phyloP scores from a whole-genome alignment of 2,888 invertebrate species.

The Octonoba sinensis region DNA sequence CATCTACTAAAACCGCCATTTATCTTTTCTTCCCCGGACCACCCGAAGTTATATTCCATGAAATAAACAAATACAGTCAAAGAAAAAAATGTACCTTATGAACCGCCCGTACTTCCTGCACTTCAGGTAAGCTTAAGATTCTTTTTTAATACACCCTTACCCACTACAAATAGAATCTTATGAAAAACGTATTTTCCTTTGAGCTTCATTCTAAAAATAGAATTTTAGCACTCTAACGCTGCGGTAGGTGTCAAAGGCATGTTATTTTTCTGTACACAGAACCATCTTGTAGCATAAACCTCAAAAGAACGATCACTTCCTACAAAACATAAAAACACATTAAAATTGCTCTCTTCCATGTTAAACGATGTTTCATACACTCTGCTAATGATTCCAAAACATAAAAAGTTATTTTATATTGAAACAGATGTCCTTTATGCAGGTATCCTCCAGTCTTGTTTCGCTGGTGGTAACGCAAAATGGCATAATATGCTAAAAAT shows the following conservation, averaged over 20 bases:
- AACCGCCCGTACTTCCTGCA: constrained; percentile 2
- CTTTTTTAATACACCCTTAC: background rate
- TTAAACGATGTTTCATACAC: no score
- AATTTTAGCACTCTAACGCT: background rate
- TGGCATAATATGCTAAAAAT: no score
- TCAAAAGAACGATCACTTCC: no score
- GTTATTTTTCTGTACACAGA: background rate
- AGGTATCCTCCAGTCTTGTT: no score
- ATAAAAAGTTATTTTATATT: no score
- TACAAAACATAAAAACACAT: no score
- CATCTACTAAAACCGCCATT: constrained; percentile 22
- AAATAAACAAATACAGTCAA: constrained; percentile 7
- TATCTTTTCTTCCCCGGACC: constrained; percentile 15
- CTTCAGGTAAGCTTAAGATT: constrained; percentile 23
- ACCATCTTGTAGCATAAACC: no score
- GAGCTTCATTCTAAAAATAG: constrained; percentile 16
- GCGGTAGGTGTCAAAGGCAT: constrained; percentile 26
- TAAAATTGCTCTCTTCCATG: no score
- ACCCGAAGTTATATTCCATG: constrained; percentile 22
- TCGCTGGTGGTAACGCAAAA: no score
- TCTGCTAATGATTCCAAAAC: no score
- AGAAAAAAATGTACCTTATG: constrained; percentile 2
- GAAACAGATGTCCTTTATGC: no score
- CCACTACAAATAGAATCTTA: no score
- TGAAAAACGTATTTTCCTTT: constrained; percentile 3